Evolutionary conservation across 2,888 invertebrate genomes (phyloP).

Genomic region (Polymixis lichenea): DNA sequence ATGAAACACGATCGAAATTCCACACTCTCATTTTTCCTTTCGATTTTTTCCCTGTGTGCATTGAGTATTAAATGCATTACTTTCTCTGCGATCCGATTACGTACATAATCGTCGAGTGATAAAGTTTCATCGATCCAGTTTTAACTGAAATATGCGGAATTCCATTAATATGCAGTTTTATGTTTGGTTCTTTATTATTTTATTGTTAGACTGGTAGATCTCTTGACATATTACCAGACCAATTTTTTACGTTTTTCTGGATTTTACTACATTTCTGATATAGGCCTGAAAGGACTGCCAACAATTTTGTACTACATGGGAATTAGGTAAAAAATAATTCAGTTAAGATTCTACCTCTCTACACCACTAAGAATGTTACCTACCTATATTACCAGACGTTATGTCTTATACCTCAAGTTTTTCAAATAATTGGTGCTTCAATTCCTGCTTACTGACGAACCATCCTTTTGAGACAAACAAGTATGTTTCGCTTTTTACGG

Average conservation of each 20-base stretch:
- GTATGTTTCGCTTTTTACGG: not conserved
- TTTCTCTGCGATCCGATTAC: conserved; percentile 87
- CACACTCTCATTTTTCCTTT: conserved; percentile 86
- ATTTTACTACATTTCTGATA: conserved; percentile 14
- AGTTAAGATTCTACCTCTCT: not conserved
- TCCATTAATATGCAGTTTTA: conserved; percentile 60
- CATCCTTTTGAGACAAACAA: conserved; percentile 1
- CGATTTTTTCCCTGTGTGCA: conserved; percentile 79
- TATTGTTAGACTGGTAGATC: conserved; percentile 41
- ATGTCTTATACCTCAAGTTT: not conserved
- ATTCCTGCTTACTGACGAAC: not conserved
- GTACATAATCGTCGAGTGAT: conserved; percentile 74
- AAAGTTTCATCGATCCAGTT: conserved; percentile 78
- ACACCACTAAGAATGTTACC: not conserved
- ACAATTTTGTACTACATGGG: not conserved
- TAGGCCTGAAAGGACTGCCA: conserved; percentile 4
- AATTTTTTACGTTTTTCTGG: conserved; percentile 23
- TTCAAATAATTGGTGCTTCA: not conserved
- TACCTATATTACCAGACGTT: not conserved
- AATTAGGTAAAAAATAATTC: not conserved
- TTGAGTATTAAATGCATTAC: conserved; percentile 82
- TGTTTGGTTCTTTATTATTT: conserved; percentile 35
- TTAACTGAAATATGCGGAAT: conserved; percentile 73
- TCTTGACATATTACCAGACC: conserved; percentile 25
- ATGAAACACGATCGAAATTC: conserved; percentile 83